Conservation (phyloP, 2,888 invertebrate genomes). For the Cylloceria caligata region DNA sequence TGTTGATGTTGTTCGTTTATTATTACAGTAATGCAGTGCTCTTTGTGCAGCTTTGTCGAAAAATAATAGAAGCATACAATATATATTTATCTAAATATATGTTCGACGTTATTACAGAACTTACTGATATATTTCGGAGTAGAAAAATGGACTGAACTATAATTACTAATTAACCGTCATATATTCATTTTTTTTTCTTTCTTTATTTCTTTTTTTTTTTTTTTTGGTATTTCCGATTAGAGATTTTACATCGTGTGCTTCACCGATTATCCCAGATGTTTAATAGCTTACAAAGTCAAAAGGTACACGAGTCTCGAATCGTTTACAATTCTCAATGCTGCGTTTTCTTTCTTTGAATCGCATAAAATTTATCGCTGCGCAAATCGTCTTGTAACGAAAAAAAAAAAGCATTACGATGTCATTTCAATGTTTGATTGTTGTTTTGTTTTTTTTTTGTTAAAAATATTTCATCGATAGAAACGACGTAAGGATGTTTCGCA, state of each 20-base stretch:
- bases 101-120: conserved; percentile 52
- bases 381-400: conserved; percentile 18
- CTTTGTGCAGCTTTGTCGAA: conserved; percentile 62
- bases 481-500: conserved; percentile 67
- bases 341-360: neutral
- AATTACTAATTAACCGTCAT: conserved; percentile 41
- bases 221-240: conserved; percentile 9
- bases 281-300: neutral
- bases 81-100: conserved; percentile 59
- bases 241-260: conserved; percentile 28
- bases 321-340: neutral
- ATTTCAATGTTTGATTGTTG: conserved; percentile 50
- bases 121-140: conserved; percentile 43
- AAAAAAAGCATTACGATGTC: conserved; percentile 42
- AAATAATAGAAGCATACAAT: conserved; percentile 67
- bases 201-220: too few species aligned
- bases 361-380: conserved; percentile 31
- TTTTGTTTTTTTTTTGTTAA: conserved; percentile 62
- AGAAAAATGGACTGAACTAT: conserved; percentile 57
- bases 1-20: conserved; percentile 25
- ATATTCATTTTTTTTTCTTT: too few species aligned
- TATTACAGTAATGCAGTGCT: conserved; percentile 65
- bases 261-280: conserved; percentile 9
- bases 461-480: conserved; percentile 61
- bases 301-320: conserved; percentile 1